Conservation (phyloP, 2,888 invertebrate species). For the Archips xylosteana region DNA sequence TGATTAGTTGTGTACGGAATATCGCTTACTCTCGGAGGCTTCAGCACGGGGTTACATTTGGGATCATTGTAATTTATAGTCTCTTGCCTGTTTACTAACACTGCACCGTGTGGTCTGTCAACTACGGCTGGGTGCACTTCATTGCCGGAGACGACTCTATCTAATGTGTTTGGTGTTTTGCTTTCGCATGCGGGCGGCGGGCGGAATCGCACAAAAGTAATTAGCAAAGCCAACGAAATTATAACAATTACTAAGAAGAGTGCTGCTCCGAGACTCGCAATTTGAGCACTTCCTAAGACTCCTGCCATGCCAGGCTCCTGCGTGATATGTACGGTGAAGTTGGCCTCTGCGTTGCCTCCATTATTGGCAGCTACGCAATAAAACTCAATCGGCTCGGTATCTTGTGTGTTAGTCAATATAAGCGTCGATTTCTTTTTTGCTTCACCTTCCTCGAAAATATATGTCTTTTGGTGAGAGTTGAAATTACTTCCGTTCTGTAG, state of each 20-base stretch:
- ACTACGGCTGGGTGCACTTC: constrained; percentile 79
- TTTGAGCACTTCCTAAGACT: constrained; percentile 93
- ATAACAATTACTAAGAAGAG: constrained; percentile 91
- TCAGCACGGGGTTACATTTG: constrained; percentile 89
- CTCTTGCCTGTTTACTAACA: constrained; percentile 83
- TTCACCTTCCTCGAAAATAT: constrained; percentile 91
- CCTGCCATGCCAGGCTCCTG: constrained; percentile 90
- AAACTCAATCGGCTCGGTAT: constrained; percentile 93
- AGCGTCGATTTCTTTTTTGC: constrained; percentile 91
- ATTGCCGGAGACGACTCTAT: constrained; percentile 88
- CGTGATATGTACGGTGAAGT: constrained; percentile 94
- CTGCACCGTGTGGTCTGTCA: constrained; percentile 84
- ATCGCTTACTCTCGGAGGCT: constrained; percentile 89
- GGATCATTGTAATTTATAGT: constrained; percentile 69
- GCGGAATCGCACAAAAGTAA: constrained; percentile 90
- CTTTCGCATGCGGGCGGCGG: constrained; percentile 90
- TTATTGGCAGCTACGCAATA: constrained; percentile 96
- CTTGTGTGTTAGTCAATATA: constrained; percentile 92
- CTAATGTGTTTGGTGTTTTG: constrained; percentile 91
- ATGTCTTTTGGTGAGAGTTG: constrained; percentile 91
- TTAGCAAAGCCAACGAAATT: constrained; percentile 89
- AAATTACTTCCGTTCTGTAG: constrained; percentile 92
- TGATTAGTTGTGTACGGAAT: constrained; percentile 89
- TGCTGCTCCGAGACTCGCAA: constrained; percentile 93
- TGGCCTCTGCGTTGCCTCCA: constrained; percentile 94